These are phyloP conservation scores for Smithornis capensis DNA, from an alignment of 2,113 vertebrate genomes.

Conservation along the genomic window DNA sequence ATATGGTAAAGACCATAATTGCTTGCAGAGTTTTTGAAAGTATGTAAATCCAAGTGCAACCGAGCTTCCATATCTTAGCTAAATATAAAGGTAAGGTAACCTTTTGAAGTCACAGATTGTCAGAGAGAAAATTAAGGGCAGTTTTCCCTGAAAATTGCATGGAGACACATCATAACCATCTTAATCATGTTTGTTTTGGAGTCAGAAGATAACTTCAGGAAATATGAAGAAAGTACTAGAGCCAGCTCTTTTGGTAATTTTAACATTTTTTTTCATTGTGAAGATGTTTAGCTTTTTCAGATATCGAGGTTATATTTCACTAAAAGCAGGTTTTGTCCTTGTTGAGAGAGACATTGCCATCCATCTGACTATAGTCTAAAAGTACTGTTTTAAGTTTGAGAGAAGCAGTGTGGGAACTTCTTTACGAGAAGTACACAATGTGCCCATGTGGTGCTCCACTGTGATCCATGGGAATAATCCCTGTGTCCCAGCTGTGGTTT, in stretches of 20 bases:
- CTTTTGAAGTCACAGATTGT: neutral
- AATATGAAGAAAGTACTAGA: neutral
- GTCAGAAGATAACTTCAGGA: neutral
- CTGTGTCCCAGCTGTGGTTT: neutral
- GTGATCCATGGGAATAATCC: neutral
- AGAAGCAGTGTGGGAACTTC: neutral
- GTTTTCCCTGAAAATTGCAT: neutral
- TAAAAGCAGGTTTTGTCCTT: neutral
- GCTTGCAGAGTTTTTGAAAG: neutral
- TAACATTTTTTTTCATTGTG: neutral
- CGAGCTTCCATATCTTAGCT: neutral
- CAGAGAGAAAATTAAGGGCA: neutral
- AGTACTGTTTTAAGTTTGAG: neutral
- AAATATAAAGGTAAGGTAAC: neutral
- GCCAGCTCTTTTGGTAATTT: neutral
- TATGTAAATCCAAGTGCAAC: neutral
- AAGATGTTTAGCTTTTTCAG: neutral
- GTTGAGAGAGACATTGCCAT: neutral
- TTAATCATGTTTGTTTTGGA: neutral
- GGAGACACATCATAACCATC: neutral
- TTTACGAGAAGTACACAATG: fast-evolving
- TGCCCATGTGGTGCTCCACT: neutral
- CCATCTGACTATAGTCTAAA: neutral
- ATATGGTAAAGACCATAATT: neutral
- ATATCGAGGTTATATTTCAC: neutral